Evolutionary conservation across 2,888 invertebrate species (phyloP).

Genomic region (Tetranychus truncatus): DNA sequence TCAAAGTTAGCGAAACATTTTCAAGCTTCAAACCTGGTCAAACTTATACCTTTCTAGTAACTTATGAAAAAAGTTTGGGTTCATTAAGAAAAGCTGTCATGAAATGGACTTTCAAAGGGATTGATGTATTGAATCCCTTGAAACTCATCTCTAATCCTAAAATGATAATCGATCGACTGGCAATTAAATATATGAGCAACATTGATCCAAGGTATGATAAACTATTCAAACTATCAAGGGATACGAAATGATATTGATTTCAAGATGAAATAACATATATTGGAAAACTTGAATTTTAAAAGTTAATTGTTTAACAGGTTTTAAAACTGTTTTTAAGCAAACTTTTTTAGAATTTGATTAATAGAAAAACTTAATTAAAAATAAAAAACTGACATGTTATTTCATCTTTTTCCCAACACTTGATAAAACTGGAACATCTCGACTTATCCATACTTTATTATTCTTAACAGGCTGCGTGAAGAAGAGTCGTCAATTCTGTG

Average conservation of each 20-base stretch:
- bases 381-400: too few relatives aligned
- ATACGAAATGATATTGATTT: too few relatives aligned
- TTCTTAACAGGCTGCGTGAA: not conserved
- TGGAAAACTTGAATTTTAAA: too few relatives aligned
- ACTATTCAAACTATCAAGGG: too few relatives aligned
- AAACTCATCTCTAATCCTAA: not conserved
- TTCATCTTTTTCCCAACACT: too few relatives aligned
- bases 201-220: not conserved
- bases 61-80: constrained; percentile 2
- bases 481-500: not conserved
- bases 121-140: not conserved
- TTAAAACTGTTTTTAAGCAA: too few relatives aligned
- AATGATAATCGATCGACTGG: not conserved
- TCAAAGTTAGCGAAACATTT: not conserved
- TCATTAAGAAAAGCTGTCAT: not conserved
- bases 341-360: too few relatives aligned
- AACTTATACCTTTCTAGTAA: not conserved
- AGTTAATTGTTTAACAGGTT: too few relatives aligned
- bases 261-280: too few relatives aligned
- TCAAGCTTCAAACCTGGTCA: not conserved
- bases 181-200: constrained; percentile 4
- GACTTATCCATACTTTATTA: not conserved
- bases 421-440: too few relatives aligned
- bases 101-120: not conserved
- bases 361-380: too few relatives aligned